Evolutionary conservation across 2,797 vertebrate species (phyloP).

Genomic region (Buphagus erythrorhynchus): DNA sequence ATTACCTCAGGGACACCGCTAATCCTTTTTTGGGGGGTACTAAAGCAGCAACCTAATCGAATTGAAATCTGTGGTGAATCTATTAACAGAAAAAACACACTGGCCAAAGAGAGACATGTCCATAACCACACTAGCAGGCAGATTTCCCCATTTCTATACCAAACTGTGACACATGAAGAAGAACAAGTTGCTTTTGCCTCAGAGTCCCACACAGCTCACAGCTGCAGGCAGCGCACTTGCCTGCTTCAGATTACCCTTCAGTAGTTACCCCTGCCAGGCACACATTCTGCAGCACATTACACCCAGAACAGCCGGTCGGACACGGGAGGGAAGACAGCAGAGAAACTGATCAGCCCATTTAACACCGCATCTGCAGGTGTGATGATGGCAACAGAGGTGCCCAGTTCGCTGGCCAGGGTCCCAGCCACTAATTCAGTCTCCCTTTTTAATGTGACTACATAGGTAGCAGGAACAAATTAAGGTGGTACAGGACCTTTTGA

Average conservation of each 20-base stretch:
- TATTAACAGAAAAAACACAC: background rate
- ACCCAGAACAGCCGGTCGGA: background rate
- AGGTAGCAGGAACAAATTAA: background rate
- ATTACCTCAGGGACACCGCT: background rate
- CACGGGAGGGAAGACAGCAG: background rate
- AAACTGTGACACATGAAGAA: accelerated
- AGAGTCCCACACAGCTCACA: background rate
- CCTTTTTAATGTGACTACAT: background rate
- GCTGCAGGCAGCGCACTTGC: background rate
- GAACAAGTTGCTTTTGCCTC: background rate
- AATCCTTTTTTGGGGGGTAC: background rate
- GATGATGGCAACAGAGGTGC: background rate
- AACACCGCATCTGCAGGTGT: background rate
- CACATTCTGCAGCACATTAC: accelerated
- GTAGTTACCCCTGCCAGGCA: background rate
- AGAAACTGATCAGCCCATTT: accelerated
- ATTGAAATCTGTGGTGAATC: background rate
- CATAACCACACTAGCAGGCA: background rate
- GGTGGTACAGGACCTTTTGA: background rate
- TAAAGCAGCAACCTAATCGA: background rate
- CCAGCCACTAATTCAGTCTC: background rate
- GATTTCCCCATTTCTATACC: background rate
- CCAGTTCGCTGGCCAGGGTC: background rate
- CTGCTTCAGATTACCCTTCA: background rate
- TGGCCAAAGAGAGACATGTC: background rate